phyloP scores from a whole-genome alignment of 1,140 invertebrate species.

The Pachyrhynchus sulphureomaculatus region DNA sequence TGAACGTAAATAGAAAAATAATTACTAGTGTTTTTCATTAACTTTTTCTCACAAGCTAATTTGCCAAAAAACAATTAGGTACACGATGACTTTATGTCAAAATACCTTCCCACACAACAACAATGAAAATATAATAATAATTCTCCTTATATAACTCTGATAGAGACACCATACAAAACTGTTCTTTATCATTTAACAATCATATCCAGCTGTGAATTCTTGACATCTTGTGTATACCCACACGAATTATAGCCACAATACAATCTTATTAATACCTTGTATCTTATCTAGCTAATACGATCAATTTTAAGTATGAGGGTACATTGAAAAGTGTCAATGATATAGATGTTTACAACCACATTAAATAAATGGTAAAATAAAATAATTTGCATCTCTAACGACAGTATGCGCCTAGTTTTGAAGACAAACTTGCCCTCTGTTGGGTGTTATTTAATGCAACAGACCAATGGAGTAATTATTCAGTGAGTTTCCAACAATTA shows the following conservation, averaged over 20 bases:
- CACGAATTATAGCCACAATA: conserved; percentile 26
- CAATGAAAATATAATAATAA: conserved; percentile 8
- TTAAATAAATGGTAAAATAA: not conserved
- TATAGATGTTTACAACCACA: not conserved
- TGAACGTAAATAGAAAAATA: too few species aligned
- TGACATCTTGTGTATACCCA: conserved; percentile 22
- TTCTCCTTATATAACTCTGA: conserved; percentile 11
- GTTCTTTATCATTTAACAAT: conserved; percentile 1
- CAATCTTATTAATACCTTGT: conserved; percentile 28
- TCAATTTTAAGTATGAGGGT: conserved; percentile 1
- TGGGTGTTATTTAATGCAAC: too few species aligned
- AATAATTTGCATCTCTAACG: not conserved
- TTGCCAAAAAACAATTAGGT: conserved; percentile 3
- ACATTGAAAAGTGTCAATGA: not conserved
- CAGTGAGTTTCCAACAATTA: too few species aligned
- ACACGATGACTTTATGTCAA: not conserved
- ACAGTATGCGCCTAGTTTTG: not conserved
- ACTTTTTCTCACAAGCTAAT: not conserved
- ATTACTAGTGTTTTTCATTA: too few species aligned
- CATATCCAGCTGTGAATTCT: conserved; percentile 7
- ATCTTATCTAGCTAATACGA: conserved; percentile 27
- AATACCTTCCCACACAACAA: conserved; percentile 20
- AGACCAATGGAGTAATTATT: too few species aligned
- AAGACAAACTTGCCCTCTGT: too few species aligned
- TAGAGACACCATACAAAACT: conserved; percentile 10